Conservation (phyloP, 2,888 invertebrate species). For the Calliphora vomitoria region DNA sequence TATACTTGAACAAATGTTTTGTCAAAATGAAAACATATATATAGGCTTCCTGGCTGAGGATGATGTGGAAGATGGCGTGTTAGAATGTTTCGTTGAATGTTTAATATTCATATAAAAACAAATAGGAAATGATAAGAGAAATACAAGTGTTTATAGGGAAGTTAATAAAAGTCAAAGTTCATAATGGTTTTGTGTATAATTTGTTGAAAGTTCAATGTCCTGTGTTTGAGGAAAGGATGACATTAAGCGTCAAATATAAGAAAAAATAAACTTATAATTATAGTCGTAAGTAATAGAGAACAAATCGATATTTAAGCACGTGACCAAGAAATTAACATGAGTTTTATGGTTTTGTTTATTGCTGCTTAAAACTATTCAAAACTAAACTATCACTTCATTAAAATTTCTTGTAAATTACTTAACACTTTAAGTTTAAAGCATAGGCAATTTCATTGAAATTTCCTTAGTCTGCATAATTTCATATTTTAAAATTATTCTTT, state of each 20-base stretch:
- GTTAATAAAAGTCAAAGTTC: conserved; percentile 5
- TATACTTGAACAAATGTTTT: background rate
- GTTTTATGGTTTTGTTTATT: background rate
- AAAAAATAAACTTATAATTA: background rate
- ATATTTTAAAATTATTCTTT: background rate
- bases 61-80: background rate
- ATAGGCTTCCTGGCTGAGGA: background rate
- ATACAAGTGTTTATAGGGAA: background rate
- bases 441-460: background rate
- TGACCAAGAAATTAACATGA: conserved; percentile 22
- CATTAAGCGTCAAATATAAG: background rate
- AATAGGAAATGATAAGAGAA: background rate
- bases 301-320: conserved; percentile 32
- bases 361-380: background rate
- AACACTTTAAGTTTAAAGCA: background rate
- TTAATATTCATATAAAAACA: background rate
- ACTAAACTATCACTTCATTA: background rate
- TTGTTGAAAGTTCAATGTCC: conserved; percentile 27
- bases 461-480: background rate
- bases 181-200: background rate
- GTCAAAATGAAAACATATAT: background rate
- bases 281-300: background rate
- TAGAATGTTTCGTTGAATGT: background rate
- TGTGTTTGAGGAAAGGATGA: conserved; percentile 13
- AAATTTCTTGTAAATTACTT: background rate